Conservation (phyloP, 2,113 vertebrate genomes). For the Cheirogaleus medius region DNA sequence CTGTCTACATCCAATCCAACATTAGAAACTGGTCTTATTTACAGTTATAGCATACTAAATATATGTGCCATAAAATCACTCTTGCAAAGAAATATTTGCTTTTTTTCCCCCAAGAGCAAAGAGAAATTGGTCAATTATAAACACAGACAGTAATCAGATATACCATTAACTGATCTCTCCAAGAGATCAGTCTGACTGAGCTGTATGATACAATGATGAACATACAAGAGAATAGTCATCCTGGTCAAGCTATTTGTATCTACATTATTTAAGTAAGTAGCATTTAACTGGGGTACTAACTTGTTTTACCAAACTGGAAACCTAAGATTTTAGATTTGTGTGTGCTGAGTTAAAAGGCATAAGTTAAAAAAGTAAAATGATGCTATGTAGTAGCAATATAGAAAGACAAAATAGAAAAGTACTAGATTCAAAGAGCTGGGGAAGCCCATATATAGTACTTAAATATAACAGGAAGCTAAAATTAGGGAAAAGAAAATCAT, state of each 20-base stretch:
- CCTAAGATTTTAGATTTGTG: not conserved
- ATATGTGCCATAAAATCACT: slow-evolving; percentile 18
- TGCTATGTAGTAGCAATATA: not conserved
- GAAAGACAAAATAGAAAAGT: not conserved
- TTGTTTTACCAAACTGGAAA: slow-evolving; percentile 16
- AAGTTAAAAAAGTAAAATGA: slow-evolving; percentile 17
- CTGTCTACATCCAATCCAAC: not conserved
- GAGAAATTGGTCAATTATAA: not conserved
- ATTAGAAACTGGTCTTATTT: slow-evolving; percentile 46
- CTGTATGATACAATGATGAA: not conserved
- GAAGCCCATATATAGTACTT: not conserved
- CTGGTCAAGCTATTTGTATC: not conserved
- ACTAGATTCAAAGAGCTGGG: not conserved
- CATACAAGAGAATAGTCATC: not conserved
- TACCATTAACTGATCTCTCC: not conserved
- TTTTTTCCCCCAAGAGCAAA: slow-evolving; percentile 14
- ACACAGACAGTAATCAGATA: not conserved
- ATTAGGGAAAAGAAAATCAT: not conserved
- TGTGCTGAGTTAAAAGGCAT: not conserved
- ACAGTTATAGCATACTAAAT: slow-evolving; percentile 9
- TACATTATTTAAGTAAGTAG: not conserved
- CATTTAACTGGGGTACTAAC: not conserved
- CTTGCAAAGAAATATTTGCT: slow-evolving; percentile 11
- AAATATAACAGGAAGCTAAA: not conserved
- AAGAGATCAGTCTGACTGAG: not conserved